phyloP scores from a whole-genome alignment of 2,113 vertebrate species.

The Arothron firmamentum region DNA sequence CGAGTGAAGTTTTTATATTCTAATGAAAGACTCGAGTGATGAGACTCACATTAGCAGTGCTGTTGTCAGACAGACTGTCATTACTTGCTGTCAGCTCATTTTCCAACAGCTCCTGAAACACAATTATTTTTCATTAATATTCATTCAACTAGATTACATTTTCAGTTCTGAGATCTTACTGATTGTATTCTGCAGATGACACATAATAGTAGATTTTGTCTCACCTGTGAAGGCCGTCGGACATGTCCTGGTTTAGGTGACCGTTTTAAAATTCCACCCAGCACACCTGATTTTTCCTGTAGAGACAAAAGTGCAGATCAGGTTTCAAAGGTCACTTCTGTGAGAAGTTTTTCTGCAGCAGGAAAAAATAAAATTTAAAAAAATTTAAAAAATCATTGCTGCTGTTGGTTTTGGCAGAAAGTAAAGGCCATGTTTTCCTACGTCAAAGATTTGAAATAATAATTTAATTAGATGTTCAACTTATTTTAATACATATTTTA shows the following conservation, averaged over 20 bases:
- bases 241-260: constrained; percentile 38
- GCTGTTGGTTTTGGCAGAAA: background rate
- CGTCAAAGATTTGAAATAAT: too few relatives aligned
- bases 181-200: background rate
- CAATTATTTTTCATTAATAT: background rate
- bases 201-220: background rate
- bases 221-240: constrained; percentile 50
- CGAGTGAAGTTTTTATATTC: background rate
- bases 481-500: too few relatives aligned
- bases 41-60: constrained; percentile 38
- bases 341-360: constrained; percentile 4
- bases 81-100: constrained; percentile 5
- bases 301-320: background rate
- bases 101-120: constrained; percentile 52
- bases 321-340: background rate
- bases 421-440: too few relatives aligned
- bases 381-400: too few relatives aligned
- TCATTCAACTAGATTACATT: background rate
- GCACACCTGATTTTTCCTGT: constrained; percentile 46
- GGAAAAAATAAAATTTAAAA: background rate
- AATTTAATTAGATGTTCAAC: too few relatives aligned
- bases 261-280: constrained; percentile 27
- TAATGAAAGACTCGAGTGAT: background rate
- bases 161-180: background rate
- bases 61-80: constrained; percentile 22